Evolutionary conservation across 2,888 invertebrate genomes (phyloP).

Genomic region (Stictocephala bisonia): DNA sequence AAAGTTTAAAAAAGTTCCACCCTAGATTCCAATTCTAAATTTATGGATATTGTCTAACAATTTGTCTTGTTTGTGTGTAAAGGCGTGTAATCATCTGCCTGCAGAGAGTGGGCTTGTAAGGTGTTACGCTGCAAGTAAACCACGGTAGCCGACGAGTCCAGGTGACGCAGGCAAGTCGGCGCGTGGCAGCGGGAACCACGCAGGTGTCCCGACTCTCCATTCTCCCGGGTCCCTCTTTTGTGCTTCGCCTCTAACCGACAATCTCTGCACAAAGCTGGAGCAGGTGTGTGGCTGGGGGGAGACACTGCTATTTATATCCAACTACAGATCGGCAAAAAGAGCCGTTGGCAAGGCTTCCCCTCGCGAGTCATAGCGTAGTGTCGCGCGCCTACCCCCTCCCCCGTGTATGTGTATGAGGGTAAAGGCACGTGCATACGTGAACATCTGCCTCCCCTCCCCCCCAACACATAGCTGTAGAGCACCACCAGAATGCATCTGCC

Average conservation of each 20-base stretch:
- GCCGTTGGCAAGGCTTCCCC: conserved; percentile 45
- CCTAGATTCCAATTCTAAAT: too few relatives aligned
- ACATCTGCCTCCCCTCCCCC: conserved; percentile 42
- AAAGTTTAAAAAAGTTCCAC: too few relatives aligned
- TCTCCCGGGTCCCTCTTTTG: background rate
- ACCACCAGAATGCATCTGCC: conserved; percentile 35
- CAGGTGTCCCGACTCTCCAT: conserved; percentile 18
- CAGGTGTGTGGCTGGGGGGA: conserved; percentile 44
- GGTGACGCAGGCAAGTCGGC: conserved; percentile 27
- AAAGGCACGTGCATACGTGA: conserved; percentile 39
- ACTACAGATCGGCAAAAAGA: conserved; percentile 46
- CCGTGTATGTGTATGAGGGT: conserved; percentile 12
- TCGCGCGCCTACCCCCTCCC: conserved; percentile 33
- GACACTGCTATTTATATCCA: conserved; percentile 46
- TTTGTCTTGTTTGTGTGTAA: background rate
- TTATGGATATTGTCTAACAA: background rate
- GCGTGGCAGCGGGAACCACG: conserved; percentile 37
- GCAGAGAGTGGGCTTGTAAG: background rate
- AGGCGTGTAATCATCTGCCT: background rate
- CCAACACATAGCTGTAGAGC: conserved; percentile 26
- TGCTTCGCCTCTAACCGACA: conserved; percentile 42
- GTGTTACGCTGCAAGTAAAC: too few relatives aligned
- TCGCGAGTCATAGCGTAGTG: conserved; percentile 4
- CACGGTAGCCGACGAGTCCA: conserved; percentile 25
- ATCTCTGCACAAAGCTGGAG: conserved; percentile 48